Evolutionary conservation across 2,113 vertebrate species (phyloP).

Genomic region (Onychorhynchus coronatus): DNA sequence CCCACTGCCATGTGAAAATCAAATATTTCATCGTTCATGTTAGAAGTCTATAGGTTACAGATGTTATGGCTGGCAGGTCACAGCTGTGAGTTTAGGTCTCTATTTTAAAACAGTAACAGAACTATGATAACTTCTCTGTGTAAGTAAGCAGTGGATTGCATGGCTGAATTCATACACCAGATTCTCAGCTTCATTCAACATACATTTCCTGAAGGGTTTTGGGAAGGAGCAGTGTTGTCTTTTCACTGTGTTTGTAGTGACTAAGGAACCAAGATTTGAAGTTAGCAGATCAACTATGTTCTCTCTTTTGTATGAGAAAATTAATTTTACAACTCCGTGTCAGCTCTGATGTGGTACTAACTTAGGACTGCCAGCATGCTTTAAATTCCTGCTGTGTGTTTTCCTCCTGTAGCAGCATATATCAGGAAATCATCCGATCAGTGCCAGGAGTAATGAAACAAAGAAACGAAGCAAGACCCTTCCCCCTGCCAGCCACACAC

Average conservation of each 20-base stretch:
- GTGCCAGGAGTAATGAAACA: not conserved
- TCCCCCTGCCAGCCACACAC: not conserved
- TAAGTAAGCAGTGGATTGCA: not conserved
- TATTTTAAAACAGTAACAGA: not conserved
- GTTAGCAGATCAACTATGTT: not conserved
- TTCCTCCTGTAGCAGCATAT: not conserved
- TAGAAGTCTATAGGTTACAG: not conserved
- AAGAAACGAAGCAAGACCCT: not conserved
- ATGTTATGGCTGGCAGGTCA: not conserved
- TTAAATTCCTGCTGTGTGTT: not conserved
- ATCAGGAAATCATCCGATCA: not conserved
- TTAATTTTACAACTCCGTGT: not conserved
- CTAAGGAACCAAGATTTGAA: not conserved
- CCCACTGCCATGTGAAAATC: not conserved
- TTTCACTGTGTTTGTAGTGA: not conserved
- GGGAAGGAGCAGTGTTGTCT: not conserved
- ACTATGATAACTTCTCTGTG: not conserved
- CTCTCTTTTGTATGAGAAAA: not conserved
- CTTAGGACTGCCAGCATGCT: not conserved
- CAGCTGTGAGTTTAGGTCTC: not conserved
- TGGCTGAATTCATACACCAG: not conserved
- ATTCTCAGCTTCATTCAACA: not conserved
- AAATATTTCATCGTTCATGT: not conserved
- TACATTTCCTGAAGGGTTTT: not conserved
- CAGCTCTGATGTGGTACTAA: not conserved